phyloP scores from a whole-genome alignment of 2,113 vertebrate species.

The Coreoperca whiteheadi region DNA sequence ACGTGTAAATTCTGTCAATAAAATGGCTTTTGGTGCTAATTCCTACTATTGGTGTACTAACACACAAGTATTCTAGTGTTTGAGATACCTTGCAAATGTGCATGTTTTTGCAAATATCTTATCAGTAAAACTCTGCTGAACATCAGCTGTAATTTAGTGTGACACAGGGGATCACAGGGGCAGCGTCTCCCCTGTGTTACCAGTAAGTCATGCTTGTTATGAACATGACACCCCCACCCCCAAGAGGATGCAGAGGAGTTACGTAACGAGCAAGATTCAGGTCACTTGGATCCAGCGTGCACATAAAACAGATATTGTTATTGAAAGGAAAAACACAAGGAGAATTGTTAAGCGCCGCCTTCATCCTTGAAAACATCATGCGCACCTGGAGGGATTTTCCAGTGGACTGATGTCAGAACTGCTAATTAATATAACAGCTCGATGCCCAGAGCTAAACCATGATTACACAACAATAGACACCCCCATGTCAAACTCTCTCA shows the following conservation, averaged over 20 bases:
- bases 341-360: background rate
- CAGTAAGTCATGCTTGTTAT: constrained; percentile 54
- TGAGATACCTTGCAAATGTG: background rate
- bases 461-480: background rate
- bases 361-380: background rate
- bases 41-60: background rate
- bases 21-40: background rate
- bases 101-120: no score
- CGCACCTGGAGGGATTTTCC: constrained; percentile 15
- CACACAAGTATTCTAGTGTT: background rate
- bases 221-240: constrained; percentile 1
- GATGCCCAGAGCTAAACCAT: background rate
- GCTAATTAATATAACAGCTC: background rate
- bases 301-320: constrained; percentile 15
- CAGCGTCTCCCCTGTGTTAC: background rate
- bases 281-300: constrained; percentile 1
- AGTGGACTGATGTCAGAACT: background rate
- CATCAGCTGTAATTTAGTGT: background rate
- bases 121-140: background rate
- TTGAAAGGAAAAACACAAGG: constrained; percentile 29
- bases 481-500: background rate
- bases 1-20: background rate
- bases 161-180: background rate
- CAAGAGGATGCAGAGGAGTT: constrained; percentile 6
- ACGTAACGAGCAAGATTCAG: background rate